Percentiles rank a stretch among this genome's conserved stretches.
Evolutionary conservation across 2,797 vertebrate species (phyloP).

Genomic region (Melanotaenia maccullochi): DNA sequence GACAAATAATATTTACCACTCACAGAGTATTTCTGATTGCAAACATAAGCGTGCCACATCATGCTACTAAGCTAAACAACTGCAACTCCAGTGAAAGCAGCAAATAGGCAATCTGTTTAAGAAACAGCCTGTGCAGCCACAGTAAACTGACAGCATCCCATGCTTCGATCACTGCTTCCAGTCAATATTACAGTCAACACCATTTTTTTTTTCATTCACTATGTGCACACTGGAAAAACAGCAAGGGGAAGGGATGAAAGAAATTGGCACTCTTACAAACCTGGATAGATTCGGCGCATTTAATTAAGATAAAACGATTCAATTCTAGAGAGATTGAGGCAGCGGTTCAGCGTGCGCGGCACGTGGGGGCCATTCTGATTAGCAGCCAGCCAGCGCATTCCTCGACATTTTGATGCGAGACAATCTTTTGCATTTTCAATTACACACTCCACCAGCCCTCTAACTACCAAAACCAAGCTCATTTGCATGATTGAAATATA

Average conservation of each 20-base stretch:
- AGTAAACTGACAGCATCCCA: slow-evolving; percentile 57
- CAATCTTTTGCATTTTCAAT: slow-evolving; percentile 87
- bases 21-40: not conserved
- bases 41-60: slow-evolving; percentile 19
- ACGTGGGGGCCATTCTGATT: slow-evolving; percentile 77
- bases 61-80: slow-evolving; percentile 16
- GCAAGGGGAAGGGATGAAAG: slow-evolving; percentile 44
- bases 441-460: slow-evolving; percentile 86
- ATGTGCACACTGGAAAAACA: slow-evolving; percentile 30
- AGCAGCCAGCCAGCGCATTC: slow-evolving; percentile 78
- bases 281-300: slow-evolving; percentile 82
- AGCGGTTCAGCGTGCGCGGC: slow-evolving; percentile 67
- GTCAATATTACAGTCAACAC: slow-evolving; percentile 60
- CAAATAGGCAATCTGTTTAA: slow-evolving; percentile 49
- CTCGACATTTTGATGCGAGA: slow-evolving; percentile 82
- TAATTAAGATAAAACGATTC: slow-evolving; percentile 87
- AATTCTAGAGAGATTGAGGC: slow-evolving; percentile 80
- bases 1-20: not conserved
- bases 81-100: slow-evolving; percentile 32
- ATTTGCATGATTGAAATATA: slow-evolving; percentile 88
- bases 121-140: slow-evolving; percentile 59
- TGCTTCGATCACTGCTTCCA: slow-evolving; percentile 66
- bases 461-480: slow-evolving; percentile 85
- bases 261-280: slow-evolving; percentile 68
- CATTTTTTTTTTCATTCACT: slow-evolving; percentile 15